Evolutionary conservation across 2,888 invertebrate genomes (phyloP).

Genomic region (Gerosis bhagava): DNA sequence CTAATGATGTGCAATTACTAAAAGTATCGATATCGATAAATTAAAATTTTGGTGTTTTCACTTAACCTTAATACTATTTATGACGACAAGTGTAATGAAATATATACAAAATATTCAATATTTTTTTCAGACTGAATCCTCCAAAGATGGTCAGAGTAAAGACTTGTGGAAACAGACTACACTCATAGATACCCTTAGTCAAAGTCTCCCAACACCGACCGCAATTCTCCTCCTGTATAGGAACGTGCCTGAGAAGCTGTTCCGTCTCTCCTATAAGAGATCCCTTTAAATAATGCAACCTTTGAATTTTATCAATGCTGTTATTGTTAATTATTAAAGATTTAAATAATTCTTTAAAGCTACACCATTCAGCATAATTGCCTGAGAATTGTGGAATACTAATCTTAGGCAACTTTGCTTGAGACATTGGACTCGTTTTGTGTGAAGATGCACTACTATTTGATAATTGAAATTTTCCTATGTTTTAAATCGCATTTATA

Average conservation of each 20-base stretch:
- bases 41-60: no score
- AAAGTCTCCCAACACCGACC: conserved; percentile 4
- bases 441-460: background rate
- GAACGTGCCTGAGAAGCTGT: conserved; percentile 3
- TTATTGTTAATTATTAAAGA: conserved; percentile 20
- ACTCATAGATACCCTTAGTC: conserved; percentile 22
- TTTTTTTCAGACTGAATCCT: conserved; percentile 15
- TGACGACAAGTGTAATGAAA: no score
- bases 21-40: conserved; percentile 17
- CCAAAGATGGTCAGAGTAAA: conserved; percentile 13
- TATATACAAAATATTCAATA: conserved; percentile 10
- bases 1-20: no score
- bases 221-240: conserved; percentile 3
- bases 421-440: background rate
- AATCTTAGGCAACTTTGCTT: conserved; percentile 14
- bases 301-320: background rate
- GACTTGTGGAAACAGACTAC: conserved; percentile 23
- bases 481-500: background rate
- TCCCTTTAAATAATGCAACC: background rate
- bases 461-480: background rate
- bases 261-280: conserved; percentile 3
- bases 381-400: conserved; percentile 25
- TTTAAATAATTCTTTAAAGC: conserved; percentile 26
- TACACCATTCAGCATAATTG: conserved; percentile 27
- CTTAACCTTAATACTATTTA: no score